Evolutionary conservation across 2,113 vertebrate genomes (phyloP), one percentile per base, ranked within the genome.

Genomic region (Mixornis gularis): DNA sequence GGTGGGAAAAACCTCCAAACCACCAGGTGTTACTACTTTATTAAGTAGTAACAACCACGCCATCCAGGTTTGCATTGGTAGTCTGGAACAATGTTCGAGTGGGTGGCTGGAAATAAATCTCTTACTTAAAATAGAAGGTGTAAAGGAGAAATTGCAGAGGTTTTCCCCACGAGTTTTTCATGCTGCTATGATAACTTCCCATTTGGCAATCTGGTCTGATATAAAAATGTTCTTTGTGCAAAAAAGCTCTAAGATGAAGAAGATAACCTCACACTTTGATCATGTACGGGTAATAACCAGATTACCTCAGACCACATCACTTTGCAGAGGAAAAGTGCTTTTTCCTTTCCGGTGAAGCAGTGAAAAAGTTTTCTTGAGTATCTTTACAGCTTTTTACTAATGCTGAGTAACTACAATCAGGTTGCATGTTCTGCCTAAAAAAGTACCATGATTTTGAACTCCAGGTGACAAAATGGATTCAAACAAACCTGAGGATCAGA

Each of bases 401-500:
- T 53, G 46, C 94, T 59, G 44, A 92, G 83, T 86, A 87, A 93
- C 90, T 90, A 71, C 76, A 60, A 76, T 84, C 64, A 20, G 79
- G 78, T 90, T 68, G n/a, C 87, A n/a, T 93, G 87, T 85, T 92
- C 81, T 70, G 56, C 41, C 87, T 96, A 78, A 94, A 95, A 87
- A 97, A 85, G 76, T 73, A 26, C 40, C 92, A 17, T 97, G 84
- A 27, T 96, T 95, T 96, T 97, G 84, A 96, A 98, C 97, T 96
- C 74, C 97, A 99, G 99, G 98, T 99, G 95, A 82, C 94, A 95
- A 99, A 99, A 98, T 99, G 99, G 99, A 98, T 98, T 97, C 98
- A 96, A 85, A 65, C 95, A 96, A 98, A 98, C 97, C 96, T 68
- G 90, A 98, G 94, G 96, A 95, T 97, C 89, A 97, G 97, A 96